Percentiles rank a stretch among this genome's conserved stretches.
Evolutionary conservation across 1,140 invertebrate species (phyloP).

Genomic region (Macrobrachium nipponense): DNA sequence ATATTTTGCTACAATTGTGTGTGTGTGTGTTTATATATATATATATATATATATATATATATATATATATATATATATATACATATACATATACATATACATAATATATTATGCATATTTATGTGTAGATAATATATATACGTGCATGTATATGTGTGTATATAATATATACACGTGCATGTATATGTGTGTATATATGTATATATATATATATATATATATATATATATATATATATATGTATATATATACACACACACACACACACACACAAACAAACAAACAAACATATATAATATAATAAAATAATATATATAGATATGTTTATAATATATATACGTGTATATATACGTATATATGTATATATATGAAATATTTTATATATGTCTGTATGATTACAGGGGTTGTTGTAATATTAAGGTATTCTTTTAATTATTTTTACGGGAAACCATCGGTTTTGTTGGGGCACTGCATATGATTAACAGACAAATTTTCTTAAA

Average conservation of each 20-base stretch:
- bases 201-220: background rate
- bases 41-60: slow-evolving; percentile 15
- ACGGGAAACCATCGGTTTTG: too few species aligned
- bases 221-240: slow-evolving; percentile 12
- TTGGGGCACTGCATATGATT: too few species aligned
- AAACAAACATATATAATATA: background rate
- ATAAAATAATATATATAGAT: background rate
- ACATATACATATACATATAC: slow-evolving; percentile 1
- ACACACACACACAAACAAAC: background rate
- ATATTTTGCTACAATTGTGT: too few species aligned
- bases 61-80: slow-evolving; percentile 14
- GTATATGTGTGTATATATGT: background rate
- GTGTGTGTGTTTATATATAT: too few species aligned
- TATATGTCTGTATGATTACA: too few species aligned
- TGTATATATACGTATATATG: background rate
- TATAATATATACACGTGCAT: slow-evolving; percentile 2
- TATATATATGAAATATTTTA: too few species aligned
- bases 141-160: too few species aligned
- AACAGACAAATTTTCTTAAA: too few species aligned
- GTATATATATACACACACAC: background rate
- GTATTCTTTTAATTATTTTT: too few species aligned
- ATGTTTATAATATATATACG: background rate
- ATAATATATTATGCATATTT: too few species aligned
- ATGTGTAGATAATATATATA: background rate
- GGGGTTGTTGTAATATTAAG: too few species aligned